A percentile compares a stretch with the other conserved stretches of the same genome.
Evolutionary conservation across 2,113 vertebrate genomes (phyloP).

Genomic region (Petrocephalus zakoni): DNA sequence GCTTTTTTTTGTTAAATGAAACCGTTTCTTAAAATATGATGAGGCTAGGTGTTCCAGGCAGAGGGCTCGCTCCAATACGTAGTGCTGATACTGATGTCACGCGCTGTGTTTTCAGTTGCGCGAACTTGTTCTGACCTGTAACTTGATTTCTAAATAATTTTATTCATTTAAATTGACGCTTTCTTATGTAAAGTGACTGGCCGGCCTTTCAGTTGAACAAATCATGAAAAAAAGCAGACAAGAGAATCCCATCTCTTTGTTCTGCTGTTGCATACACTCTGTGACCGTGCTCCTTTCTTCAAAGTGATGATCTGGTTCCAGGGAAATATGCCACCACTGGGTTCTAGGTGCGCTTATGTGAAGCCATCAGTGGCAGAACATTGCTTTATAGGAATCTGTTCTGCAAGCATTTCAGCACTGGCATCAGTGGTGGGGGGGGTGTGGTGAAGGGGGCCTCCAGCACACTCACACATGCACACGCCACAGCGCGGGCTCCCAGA

Average conservation of each 20-base stretch:
- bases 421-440: conserved; percentile 50
- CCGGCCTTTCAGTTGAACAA: background rate
- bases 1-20: background rate
- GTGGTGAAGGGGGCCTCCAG: background rate
- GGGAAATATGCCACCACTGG: background rate
- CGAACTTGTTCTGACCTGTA: background rate
- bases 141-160: background rate
- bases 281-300: background rate
- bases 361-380: conserved; percentile 40
- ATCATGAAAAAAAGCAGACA: background rate
- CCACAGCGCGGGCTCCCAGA: conserved; percentile 41
- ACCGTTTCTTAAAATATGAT: background rate
- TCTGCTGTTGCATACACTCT: background rate
- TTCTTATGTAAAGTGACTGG: background rate
- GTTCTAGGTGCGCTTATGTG: conserved; percentile 42
- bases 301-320: background rate
- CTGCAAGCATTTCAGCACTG: conserved; percentile 62
- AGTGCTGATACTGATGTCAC: background rate
- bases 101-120: background rate
- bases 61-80: background rate
- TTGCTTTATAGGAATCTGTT: conserved; percentile 55
- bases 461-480: conserved; percentile 16
- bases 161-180: background rate
- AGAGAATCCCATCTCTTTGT: background rate
- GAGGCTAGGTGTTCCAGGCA: background rate